A percentile compares a stretch with the other conserved stretches of the same genome.
Conservation (phyloP, 2,113 vertebrate genomes). For the Grammomys surdaster region DNA sequence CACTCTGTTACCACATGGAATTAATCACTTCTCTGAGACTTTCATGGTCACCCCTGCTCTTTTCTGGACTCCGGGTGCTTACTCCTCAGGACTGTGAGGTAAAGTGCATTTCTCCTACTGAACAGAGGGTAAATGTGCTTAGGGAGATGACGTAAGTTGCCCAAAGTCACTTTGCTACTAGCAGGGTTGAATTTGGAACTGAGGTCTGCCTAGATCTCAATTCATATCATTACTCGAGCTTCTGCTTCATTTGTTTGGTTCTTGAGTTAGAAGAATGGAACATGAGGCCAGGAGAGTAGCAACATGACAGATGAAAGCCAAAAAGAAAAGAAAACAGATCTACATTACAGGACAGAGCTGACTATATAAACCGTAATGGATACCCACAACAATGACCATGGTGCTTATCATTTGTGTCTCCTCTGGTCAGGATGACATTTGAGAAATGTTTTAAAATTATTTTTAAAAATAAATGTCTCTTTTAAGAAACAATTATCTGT, state of each 20-base stretch:
- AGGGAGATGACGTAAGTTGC: background rate
- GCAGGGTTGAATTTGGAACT: constrained; percentile 16
- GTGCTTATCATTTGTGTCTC: background rate
- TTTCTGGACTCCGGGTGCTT: background rate
- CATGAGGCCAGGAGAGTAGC: background rate
- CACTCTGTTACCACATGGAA: background rate
- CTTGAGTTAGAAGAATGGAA: background rate
- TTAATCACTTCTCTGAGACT: background rate
- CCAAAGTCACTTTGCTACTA: background rate
- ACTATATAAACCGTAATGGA: too few species aligned
- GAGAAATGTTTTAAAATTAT: background rate
- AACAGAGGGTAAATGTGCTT: background rate
- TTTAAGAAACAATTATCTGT: background rate
- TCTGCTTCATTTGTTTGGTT: background rate
- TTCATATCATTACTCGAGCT: background rate
- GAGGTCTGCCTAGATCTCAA: background rate
- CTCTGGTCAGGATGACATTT: background rate
- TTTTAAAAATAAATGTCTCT: constrained; percentile 2
- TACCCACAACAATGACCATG: background rate
- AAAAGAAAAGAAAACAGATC: background rate
- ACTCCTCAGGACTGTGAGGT: background rate
- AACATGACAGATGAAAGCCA: background rate
- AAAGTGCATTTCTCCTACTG: too few species aligned
- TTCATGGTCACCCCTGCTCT: background rate
- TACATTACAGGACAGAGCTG: background rate